Percentiles rank a stretch among this genome's conserved stretches.
phyloP scores from a whole-genome alignment of 2,113 vertebrate genomes.

The Pontoporia blainvillei region DNA sequence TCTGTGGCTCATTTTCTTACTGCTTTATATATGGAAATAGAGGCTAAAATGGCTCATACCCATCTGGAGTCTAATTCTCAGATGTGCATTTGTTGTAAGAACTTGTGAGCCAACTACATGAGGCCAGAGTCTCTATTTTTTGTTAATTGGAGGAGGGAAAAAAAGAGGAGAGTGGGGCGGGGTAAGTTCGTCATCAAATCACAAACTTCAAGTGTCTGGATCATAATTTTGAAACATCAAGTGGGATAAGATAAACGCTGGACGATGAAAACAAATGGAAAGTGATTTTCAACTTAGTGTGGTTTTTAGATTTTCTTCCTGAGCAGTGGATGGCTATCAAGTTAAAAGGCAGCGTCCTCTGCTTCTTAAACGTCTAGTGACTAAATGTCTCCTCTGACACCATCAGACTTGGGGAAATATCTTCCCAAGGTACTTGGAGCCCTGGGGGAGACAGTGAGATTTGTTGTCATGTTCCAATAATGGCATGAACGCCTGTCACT shows the following conservation, averaged over 20 bases:
- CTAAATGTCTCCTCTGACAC: accelerated
- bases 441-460: neutral
- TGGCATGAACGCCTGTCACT: accelerated
- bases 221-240: neutral
- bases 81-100: neutral
- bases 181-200: neutral
- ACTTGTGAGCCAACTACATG: neutral
- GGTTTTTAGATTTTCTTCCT: neutral
- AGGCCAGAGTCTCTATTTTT: neutral
- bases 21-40: neutral
- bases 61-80: neutral
- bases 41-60: neutral
- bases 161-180: neutral
- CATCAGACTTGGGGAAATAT: accelerated
- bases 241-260: neutral
- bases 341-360: neutral
- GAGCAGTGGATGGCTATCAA: neutral
- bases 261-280: neutral
- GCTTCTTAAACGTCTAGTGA: neutral
- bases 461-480: accelerated
- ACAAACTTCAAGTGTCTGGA: neutral
- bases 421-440: neutral
- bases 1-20: neutral
- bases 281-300: neutral
- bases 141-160: neutral